These are phyloP conservation scores for Scotopteryx bipunctaria DNA, from an alignment of 2,888 invertebrate genomes.

Conservation along the genomic window DNA sequence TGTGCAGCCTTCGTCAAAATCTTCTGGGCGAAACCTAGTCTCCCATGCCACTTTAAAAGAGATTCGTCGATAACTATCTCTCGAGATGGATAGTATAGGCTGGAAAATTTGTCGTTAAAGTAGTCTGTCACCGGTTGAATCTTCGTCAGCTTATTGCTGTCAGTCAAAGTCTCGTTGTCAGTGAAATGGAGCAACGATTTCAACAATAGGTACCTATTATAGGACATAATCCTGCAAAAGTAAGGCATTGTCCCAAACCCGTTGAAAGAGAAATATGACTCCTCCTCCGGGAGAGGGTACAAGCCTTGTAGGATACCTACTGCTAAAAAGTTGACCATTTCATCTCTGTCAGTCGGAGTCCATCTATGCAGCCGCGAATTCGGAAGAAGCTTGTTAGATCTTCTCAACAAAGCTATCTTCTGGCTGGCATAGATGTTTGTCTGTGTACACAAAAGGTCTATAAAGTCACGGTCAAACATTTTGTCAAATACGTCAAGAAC, in stretches of 20 bases:
- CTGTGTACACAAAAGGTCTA: background rate
- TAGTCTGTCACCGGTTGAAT: background rate
- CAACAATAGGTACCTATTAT: constrained; percentile 11
- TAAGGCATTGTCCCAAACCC: constrained; percentile 11
- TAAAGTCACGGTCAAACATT: background rate
- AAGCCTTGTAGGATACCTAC: background rate
- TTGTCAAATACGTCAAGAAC: background rate
- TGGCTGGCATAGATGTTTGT: background rate
- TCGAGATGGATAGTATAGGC: background rate
- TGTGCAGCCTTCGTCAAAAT: background rate
- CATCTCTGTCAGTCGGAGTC: background rate
- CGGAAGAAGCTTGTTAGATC: background rate
- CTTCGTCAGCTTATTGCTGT: background rate
- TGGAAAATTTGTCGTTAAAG: background rate
- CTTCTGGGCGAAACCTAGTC: background rate
- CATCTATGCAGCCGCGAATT: background rate
- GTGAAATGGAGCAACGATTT: constrained; percentile 28
- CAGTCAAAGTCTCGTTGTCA: constrained; percentile 16
- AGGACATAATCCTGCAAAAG: constrained; percentile 2
- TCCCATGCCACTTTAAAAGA: background rate
- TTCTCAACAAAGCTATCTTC: background rate
- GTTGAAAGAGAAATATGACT: background rate
- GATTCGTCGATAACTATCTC: background rate
- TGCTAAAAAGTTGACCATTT: background rate
- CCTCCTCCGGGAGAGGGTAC: constrained; percentile 8